Evolutionary conservation across 2,888 invertebrate species (phyloP).

Genomic region (Leptopilina myrica): DNA sequence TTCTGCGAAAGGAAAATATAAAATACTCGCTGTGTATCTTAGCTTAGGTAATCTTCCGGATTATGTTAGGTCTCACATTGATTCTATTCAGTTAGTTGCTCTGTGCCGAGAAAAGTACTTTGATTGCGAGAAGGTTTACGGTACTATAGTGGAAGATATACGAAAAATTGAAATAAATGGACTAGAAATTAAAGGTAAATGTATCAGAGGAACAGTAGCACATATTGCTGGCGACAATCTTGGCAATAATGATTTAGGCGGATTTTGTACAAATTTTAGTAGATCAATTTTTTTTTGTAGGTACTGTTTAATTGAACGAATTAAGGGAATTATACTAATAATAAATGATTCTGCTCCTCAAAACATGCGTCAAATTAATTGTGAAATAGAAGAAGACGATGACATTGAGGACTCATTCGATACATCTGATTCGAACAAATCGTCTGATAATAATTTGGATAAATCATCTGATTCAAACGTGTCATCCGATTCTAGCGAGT

Average conservation of each 20-base stretch:
- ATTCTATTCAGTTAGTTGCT: conserved; percentile 62
- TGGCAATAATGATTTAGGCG: conserved; percentile 61
- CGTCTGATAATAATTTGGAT: too few relatives aligned
- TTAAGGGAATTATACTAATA: neutral
- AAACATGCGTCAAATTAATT: neutral
- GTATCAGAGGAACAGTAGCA: conserved; percentile 55
- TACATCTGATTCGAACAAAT: neutral
- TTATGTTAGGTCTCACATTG: conserved; percentile 55
- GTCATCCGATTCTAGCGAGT: neutral
- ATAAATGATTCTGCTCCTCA: neutral
- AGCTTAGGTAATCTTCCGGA: conserved; percentile 58
- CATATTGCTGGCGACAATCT: conserved; percentile 52
- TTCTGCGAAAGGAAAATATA: conserved; percentile 61
- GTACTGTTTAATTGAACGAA: conserved; percentile 51
- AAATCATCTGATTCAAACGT: neutral
- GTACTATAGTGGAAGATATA: conserved; percentile 58
- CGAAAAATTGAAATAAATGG: conserved; percentile 57
- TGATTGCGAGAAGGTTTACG: conserved; percentile 55
- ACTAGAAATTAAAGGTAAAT: conserved; percentile 41
- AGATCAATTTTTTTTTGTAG: conserved; percentile 59
- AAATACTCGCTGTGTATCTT: conserved; percentile 63
- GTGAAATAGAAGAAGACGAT: neutral
- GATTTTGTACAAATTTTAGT: conserved; percentile 62
- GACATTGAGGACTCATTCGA: neutral
- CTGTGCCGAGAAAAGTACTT: conserved; percentile 60